Percentiles rank a stretch among this genome's conserved stretches.
Conservation (phyloP, 2,797 vertebrate species). For the Zenarchopterus dispar region DNA sequence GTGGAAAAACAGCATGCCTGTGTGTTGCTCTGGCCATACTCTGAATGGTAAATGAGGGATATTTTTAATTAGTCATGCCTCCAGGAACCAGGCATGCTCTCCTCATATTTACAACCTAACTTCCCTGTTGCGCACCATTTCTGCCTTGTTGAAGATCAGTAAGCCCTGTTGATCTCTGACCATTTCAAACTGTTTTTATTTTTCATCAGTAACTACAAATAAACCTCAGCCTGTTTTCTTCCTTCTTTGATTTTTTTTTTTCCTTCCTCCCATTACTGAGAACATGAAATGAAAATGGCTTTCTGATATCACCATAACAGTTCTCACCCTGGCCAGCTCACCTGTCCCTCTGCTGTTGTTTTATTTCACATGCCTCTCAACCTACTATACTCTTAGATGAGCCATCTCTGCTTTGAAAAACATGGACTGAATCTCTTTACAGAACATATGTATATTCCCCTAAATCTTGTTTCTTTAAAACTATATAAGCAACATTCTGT, state of each 20-base stretch:
- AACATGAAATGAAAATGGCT: constrained; percentile 66
- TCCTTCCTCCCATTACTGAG: constrained; percentile 27
- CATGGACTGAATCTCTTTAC: constrained; percentile 38
- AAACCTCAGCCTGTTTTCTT: constrained; percentile 22
- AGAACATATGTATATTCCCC: constrained; percentile 3
- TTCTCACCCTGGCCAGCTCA: constrained; percentile 62
- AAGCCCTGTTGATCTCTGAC: constrained; percentile 65
- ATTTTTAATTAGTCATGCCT: constrained; percentile 80
- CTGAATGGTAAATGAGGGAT: constrained; percentile 66
- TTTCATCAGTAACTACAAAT: not conserved
- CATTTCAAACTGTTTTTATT: constrained; percentile 37
- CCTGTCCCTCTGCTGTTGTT: constrained; percentile 63
- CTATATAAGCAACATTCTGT: constrained; percentile 20
- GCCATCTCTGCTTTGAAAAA: constrained; percentile 47
- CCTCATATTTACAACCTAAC: constrained; percentile 58
- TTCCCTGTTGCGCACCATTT: constrained; percentile 28
- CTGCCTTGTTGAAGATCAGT: constrained; percentile 63
- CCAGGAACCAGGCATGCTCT: constrained; percentile 56
- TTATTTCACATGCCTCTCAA: constrained; percentile 64
- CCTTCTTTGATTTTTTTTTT: not conserved
- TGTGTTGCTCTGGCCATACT: constrained; percentile 30
- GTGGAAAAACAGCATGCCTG: constrained; percentile 45
- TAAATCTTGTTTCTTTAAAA: constrained; percentile 12
- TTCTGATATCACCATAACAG: constrained; percentile 64
- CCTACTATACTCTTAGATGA: constrained; percentile 45